Conservation (phyloP, 2,113 vertebrate genomes). For the Gavia stellata region DNA sequence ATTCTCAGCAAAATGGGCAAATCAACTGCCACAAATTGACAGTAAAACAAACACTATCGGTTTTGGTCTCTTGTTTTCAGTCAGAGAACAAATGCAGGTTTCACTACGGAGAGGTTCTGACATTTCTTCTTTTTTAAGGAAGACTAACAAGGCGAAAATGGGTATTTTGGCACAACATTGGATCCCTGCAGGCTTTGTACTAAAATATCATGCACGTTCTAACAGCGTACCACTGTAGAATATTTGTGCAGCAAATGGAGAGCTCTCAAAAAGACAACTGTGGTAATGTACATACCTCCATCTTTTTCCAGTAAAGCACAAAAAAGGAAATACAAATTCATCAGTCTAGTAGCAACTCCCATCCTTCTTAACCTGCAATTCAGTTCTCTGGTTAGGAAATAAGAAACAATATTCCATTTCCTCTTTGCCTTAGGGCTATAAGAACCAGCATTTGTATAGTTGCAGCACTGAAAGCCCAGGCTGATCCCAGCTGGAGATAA, state of each 20-base stretch:
- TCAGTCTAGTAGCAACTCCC: neutral
- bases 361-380: neutral
- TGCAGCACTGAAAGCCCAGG: neutral
- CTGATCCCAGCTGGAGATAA: neutral
- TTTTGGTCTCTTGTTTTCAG: neutral
- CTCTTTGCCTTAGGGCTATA: neutral
- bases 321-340: neutral
- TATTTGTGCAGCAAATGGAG: neutral
- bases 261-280: neutral
- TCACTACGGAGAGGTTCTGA: neutral
- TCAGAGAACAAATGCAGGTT: neutral
- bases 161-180: neutral
- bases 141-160: neutral
- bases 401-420: neutral
- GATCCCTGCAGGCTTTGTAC: neutral
- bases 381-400: neutral
- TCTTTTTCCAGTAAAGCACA: neutral
- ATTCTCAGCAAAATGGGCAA: neutral
- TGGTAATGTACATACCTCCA: neutral
- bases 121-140: neutral
- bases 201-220: neutral
- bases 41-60: neutral
- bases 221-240: accelerated
- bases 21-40: neutral
- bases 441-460: neutral